Evolutionary conservation across 2,797 vertebrate species (phyloP).

Genomic region (Notolepis coatsorum): DNA sequence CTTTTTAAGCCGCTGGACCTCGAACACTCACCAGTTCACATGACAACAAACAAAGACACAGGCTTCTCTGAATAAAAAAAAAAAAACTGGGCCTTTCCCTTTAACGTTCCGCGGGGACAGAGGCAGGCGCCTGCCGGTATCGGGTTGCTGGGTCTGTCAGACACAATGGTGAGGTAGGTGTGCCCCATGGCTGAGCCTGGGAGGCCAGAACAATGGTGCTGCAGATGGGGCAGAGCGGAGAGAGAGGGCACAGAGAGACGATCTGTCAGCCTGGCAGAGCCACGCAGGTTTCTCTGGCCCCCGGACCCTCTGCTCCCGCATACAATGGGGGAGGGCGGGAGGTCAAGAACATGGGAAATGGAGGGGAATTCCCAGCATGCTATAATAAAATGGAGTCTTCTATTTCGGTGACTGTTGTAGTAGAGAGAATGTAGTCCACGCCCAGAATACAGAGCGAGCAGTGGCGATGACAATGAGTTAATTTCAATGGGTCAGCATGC

Average conservation of each 20-base stretch:
- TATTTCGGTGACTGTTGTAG: slow-evolving; percentile 66
- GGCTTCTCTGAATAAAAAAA: no score
- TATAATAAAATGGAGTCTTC: slow-evolving; percentile 74
- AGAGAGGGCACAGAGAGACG: slow-evolving; percentile 67
- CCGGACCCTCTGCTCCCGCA: slow-evolving; percentile 57
- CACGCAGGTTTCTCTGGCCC: slow-evolving; percentile 42
- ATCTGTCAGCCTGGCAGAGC: slow-evolving; percentile 72
- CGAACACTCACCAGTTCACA: no score
- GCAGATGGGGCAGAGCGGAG: slow-evolving; percentile 68
- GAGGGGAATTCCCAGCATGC: slow-evolving; percentile 78
- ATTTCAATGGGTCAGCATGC: slow-evolving; percentile 59
- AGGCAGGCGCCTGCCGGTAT: slow-evolving; percentile 68
- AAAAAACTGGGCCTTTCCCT: no score
- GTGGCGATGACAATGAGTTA: slow-evolving; percentile 58
- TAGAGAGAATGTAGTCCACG: slow-evolving; percentile 55
- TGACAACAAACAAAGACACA: no score
- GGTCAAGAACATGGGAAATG: slow-evolving; percentile 76
- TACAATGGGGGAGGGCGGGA: slow-evolving; percentile 79
- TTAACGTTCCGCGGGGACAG: slow-evolving; percentile 61
- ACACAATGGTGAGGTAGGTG: slow-evolving; percentile 79
- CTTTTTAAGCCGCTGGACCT: no score
- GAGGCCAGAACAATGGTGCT: slow-evolving; percentile 78
- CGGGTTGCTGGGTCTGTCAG: slow-evolving; percentile 74
- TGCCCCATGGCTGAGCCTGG: slow-evolving; percentile 63
- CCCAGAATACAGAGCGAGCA: slow-evolving; percentile 66